phyloP scores from a whole-genome alignment of 1,140 invertebrate genomes.

The Magallana gigas region DNA sequence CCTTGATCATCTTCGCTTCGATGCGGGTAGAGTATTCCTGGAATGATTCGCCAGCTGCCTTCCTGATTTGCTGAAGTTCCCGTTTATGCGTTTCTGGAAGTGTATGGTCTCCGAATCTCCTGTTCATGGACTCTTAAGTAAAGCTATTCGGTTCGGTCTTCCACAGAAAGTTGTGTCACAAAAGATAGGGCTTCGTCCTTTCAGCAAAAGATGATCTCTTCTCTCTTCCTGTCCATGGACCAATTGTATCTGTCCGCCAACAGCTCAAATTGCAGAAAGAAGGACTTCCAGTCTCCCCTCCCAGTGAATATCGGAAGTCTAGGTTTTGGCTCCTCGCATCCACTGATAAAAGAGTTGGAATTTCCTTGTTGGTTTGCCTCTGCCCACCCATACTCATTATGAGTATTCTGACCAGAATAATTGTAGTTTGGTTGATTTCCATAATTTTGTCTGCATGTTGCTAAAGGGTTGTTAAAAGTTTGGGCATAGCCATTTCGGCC shows the following conservation, averaged over 20 bases:
- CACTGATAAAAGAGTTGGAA: background rate
- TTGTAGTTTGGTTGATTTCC: background rate
- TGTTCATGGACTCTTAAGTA: no score
- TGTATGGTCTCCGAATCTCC: no score
- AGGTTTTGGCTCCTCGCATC: background rate
- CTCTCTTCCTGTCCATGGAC: no score
- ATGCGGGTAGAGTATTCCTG: no score
- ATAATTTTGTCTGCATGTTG: background rate
- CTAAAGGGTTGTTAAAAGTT: background rate
- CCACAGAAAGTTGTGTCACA: no score
- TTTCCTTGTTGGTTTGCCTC: background rate
- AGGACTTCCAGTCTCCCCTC: background rate
- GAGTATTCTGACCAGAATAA: background rate
- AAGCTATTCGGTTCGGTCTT: no score
- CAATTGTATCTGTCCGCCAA: background rate
- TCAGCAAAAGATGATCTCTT: no score
- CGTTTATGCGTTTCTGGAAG: no score
- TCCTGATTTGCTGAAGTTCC: no score
- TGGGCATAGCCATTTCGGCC: background rate
- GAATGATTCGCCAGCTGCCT: no score
- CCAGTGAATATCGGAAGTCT: slow-evolving; percentile 8
- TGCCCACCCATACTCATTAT: background rate
- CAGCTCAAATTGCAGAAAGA: background rate
- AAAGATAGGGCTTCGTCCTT: no score
- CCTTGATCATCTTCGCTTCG: no score